Conservation (phyloP, 2,888 invertebrate species). For the Noctuana brunneofusca region DNA sequence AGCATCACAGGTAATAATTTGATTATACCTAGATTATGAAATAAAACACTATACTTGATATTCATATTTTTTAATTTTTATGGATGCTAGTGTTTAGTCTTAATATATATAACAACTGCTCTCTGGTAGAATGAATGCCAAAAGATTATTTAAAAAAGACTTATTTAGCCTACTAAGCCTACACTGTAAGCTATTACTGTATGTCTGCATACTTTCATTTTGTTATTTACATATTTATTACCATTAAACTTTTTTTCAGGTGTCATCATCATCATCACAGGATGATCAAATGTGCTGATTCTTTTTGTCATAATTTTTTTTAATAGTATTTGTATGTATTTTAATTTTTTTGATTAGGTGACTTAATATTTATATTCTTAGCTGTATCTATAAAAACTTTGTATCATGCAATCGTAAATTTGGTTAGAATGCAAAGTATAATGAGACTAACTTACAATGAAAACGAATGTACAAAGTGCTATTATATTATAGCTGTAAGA, state of each 20-base stretch:
- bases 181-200: too few relatives aligned
- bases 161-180: too few relatives aligned
- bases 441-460: slow-evolving; percentile 43
- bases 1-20: slow-evolving; percentile 54
- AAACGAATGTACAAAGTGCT: slow-evolving; percentile 60
- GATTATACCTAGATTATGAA: too few relatives aligned
- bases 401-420: slow-evolving; percentile 27
- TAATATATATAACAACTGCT: too few relatives aligned
- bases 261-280: slow-evolving; percentile 66
- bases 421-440: slow-evolving; percentile 35
- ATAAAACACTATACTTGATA: too few relatives aligned
- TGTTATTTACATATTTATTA: too few relatives aligned
- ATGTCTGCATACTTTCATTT: too few relatives aligned
- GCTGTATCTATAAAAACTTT: slow-evolving; percentile 24
- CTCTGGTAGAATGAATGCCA: too few relatives aligned
- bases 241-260: slow-evolving; percentile 62
- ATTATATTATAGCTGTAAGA: slow-evolving; percentile 57
- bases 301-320: slow-evolving; percentile 22
- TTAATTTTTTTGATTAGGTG: slow-evolving; percentile 16
- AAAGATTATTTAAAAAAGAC: too few relatives aligned
- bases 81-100: too few relatives aligned
- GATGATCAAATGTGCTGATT: slow-evolving; percentile 80
- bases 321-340: slow-evolving; percentile 8
- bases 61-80: neutral
- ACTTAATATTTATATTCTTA: slow-evolving; percentile 26